A percentile compares a stretch with the other conserved stretches of the same genome.
Evolutionary conservation across 23 tunicate species (phyloP).

Genomic region (Ascidia mentula): DNA sequence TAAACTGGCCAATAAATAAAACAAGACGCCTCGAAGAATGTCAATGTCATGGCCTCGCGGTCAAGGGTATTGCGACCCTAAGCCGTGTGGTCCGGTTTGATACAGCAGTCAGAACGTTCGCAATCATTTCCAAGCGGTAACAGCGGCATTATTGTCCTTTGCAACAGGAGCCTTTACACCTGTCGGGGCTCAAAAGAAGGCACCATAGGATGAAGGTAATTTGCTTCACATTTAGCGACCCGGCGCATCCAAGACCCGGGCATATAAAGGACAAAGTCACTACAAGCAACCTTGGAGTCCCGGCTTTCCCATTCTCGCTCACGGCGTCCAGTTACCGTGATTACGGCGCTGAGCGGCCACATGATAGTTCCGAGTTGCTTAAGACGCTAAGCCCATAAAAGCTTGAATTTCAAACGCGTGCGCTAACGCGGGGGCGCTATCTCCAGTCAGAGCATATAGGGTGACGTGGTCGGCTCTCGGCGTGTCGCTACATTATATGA

Average conservation of each 20-base stretch:
- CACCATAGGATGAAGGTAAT: not conserved
- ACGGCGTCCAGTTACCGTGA: not conserved
- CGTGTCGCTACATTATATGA: not conserved
- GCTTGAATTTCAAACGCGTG: constrained; percentile 4
- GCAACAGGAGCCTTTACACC: not conserved
- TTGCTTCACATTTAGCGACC: not conserved
- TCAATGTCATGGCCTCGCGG: not conserved
- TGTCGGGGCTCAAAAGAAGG: not conserved
- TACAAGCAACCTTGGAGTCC: not conserved
- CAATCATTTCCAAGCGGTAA: no score
- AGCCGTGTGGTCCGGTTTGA: not conserved
- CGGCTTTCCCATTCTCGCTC: not conserved
- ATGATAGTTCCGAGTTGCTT: not conserved
- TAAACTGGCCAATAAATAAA: no score
- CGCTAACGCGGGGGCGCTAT: constrained; percentile 3
- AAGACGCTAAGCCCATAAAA: constrained; percentile 9
- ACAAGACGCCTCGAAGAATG: no score
- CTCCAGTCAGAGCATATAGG: not conserved
- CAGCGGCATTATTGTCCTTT: no score
- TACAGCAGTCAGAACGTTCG: not conserved
- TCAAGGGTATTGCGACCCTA: not conserved
- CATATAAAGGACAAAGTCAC: not conserved
- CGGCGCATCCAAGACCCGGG: not conserved
- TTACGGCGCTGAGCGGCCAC: not conserved
- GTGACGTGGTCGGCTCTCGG: not conserved